Evolutionary conservation across 2,888 invertebrate species (phyloP).

Genomic region (Synanthedon tipuliformis): DNA sequence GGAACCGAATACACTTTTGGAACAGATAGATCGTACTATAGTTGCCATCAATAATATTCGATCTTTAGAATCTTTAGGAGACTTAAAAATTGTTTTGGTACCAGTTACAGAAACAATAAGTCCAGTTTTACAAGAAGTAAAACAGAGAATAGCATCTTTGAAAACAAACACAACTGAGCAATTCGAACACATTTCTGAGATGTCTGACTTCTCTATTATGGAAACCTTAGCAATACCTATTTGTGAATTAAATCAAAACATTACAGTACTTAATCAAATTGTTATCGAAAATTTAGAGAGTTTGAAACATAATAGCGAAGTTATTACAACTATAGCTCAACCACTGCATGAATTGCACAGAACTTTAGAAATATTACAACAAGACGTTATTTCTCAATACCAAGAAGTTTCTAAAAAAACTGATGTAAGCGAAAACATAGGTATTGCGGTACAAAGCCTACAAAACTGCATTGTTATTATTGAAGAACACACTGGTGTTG

Average conservation of each 20-base stretch:
- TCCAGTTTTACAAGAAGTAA: constrained; percentile 48
- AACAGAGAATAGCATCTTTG: constrained; percentile 34
- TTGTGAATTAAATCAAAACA: constrained; percentile 42
- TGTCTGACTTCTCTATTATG: constrained; percentile 51
- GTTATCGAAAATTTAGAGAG: constrained; percentile 40
- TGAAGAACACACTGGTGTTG: constrained; percentile 56
- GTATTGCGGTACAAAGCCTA: constrained; percentile 44
- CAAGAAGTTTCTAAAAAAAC: constrained; percentile 31
- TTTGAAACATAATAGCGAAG: constrained; percentile 29
- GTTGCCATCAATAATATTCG: constrained; percentile 39
- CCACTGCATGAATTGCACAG: constrained; percentile 54
- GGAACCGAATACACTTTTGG: constrained; percentile 33
- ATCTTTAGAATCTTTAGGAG: constrained; percentile 28
- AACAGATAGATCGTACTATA: constrained; percentile 47
- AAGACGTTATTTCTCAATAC: constrained; percentile 54
- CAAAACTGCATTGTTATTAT: constrained; percentile 58
- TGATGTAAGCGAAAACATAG: constrained; percentile 36
- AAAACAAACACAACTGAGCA: no score
- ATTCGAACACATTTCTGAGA: constrained; percentile 26
- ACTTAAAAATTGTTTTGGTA: constrained; percentile 17
- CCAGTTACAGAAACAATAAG: constrained; percentile 37
- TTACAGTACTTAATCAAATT: constrained; percentile 39
- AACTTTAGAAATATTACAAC: constrained; percentile 54
- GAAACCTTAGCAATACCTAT: constrained; percentile 43
- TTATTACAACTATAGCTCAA: constrained; percentile 49